Percentiles rank a stretch among this genome's conserved stretches.
phyloP scores from a whole-genome alignment of 2,113 vertebrate species.

The Sula dactylatra region DNA sequence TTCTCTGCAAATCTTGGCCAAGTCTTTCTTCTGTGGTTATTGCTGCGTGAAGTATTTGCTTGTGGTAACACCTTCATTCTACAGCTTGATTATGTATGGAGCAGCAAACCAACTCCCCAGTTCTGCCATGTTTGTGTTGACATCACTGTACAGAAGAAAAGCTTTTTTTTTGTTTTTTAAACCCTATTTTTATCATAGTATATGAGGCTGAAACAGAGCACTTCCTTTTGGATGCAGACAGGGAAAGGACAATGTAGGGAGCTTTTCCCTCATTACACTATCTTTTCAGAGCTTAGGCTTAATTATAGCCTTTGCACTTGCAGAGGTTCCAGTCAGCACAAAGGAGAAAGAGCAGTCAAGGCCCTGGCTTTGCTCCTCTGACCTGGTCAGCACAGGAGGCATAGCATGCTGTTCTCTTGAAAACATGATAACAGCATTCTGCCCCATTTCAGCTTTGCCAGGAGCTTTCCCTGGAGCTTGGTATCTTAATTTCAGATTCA shows the following conservation, averaged over 20 bases:
- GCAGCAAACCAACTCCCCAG: not conserved
- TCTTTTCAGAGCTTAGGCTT: not conserved
- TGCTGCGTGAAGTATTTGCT: not conserved
- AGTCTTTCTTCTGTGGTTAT: not conserved
- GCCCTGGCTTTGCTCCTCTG: not conserved
- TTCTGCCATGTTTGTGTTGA: not conserved
- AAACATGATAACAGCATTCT: not conserved
- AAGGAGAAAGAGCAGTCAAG: not conserved
- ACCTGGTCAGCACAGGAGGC: not conserved
- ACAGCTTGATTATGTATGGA: not conserved
- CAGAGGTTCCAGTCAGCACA: not conserved
- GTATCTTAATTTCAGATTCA: not conserved
- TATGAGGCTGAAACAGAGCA: not conserved
- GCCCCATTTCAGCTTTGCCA: not conserved
- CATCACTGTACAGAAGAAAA: not conserved
- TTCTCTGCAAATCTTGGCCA: not conserved
- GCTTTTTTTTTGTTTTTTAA: not conserved
- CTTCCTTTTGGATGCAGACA: not conserved
- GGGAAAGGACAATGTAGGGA: not conserved
- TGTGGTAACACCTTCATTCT: not conserved
- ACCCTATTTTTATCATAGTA: not conserved
- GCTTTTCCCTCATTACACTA: not conserved
- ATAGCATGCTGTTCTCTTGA: not conserved
- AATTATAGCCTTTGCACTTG: not conserved
- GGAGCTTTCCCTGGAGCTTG: not conserved